phyloP scores from a whole-genome alignment of 1,140 invertebrate genomes.

The Papilio polyxenes region DNA sequence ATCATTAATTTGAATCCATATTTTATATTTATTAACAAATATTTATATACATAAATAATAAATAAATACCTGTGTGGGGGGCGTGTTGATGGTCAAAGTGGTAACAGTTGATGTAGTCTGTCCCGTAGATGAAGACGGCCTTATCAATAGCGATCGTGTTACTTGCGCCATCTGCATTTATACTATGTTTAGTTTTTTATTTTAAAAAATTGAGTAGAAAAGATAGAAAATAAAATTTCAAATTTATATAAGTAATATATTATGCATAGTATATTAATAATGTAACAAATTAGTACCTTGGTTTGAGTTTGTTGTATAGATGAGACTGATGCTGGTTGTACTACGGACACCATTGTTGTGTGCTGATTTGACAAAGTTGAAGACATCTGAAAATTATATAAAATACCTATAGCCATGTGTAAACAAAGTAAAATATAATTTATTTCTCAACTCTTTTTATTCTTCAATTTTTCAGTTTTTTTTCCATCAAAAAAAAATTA shows the following conservation, averaged over 20 bases:
- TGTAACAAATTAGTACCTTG: constrained; percentile 49
- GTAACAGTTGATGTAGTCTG: constrained; percentile 55
- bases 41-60: not conserved
- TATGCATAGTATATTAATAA: too few relatives aligned
- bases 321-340: constrained; percentile 45
- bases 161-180: constrained; percentile 51
- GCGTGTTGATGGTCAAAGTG: constrained; percentile 47
- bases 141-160: constrained; percentile 67
- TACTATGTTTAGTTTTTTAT: too few relatives aligned
- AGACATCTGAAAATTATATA: constrained; percentile 44
- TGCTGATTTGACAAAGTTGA: constrained; percentile 45
- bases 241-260: not conserved
- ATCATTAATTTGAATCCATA: too few relatives aligned
- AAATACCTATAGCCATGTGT: not conserved
- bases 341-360: constrained; percentile 44
- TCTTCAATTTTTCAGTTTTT: too few relatives aligned
- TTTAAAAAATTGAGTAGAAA: not conserved
- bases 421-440: too few relatives aligned
- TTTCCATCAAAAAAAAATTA: too few relatives aligned
- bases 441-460: too few relatives aligned
- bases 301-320: constrained; percentile 53
- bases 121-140: constrained; percentile 56
- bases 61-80: constrained; percentile 56
- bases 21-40: too few relatives aligned
- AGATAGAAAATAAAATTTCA: not conserved